Conservation (phyloP, 2,113 vertebrate species). For the Argyrosomus japonicus region DNA sequence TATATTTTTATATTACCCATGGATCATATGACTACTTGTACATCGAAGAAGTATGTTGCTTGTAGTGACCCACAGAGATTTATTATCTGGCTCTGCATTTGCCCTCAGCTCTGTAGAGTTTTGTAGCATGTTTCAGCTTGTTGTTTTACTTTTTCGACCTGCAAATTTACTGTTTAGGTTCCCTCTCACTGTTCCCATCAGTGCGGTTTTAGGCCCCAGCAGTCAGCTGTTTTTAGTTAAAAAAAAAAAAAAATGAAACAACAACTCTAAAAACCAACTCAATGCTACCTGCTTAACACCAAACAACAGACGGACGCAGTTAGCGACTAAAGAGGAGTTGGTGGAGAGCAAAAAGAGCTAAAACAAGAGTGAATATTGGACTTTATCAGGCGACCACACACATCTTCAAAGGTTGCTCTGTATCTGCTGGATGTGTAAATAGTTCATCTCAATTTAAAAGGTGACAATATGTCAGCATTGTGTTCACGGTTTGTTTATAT, state of each 20-base stretch:
- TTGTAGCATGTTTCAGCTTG: not conserved
- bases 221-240: not conserved
- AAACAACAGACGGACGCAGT: not conserved
- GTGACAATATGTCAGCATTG: not conserved
- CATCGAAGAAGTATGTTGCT: not conserved
- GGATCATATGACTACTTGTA: not conserved
- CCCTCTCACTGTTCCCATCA: not conserved
- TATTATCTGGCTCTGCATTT: not conserved
- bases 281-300: not conserved
- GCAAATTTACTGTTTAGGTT: not conserved
- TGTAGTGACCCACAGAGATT: not conserved
- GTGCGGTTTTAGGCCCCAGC: not conserved
- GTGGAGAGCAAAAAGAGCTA: not conserved
- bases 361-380: not conserved
- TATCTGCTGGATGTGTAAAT: not conserved
- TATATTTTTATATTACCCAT: not conserved
- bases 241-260: too few species aligned
- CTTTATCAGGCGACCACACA: not conserved
- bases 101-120: not conserved
- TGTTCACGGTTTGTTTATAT: not conserved
- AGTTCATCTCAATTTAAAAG: not conserved
- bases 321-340: not conserved
- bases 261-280: not conserved
- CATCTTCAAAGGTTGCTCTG: not conserved
- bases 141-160: not conserved